Conservation (phyloP, 2,888 invertebrate species). For the Exocentrus adspersus region DNA sequence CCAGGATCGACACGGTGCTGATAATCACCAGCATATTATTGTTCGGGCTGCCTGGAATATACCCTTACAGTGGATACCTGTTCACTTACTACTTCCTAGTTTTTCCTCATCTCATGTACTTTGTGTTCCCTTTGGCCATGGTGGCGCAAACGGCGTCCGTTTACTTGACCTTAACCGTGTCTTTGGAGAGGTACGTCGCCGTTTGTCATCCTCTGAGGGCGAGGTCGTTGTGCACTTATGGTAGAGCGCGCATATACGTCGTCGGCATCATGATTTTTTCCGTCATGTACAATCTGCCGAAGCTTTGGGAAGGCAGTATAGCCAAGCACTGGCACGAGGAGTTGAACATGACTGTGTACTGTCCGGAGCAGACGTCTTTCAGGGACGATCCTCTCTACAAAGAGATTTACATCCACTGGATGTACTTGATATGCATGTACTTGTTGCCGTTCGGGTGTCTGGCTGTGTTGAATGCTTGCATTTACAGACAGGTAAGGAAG, state of each 20-base stretch:
- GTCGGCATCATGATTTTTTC: constrained; percentile 83
- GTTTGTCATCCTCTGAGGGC: constrained; percentile 91
- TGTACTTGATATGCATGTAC: constrained; percentile 94
- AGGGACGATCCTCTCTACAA: constrained; percentile 80
- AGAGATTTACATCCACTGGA: constrained; percentile 91
- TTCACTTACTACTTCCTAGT: constrained; percentile 82
- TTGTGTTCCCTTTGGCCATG: constrained; percentile 84
- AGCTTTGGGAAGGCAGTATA: constrained; percentile 75
- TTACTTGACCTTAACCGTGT: constrained; percentile 90
- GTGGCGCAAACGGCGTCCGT: constrained; percentile 94
- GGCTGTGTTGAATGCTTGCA: constrained; percentile 89
- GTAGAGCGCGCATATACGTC: constrained; percentile 86
- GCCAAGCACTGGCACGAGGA: constrained; percentile 61
- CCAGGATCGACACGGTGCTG: constrained; percentile 91
- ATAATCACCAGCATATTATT: constrained; percentile 86
- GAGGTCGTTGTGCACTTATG: constrained; percentile 89
- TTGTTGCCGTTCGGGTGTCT: constrained; percentile 90
- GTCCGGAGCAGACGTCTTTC: constrained; percentile 74
- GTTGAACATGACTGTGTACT: constrained; percentile 67
- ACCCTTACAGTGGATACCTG: constrained; percentile 81
- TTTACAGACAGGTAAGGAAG: constrained; percentile 80
- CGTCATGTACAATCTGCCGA: constrained; percentile 85
- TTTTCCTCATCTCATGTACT: constrained; percentile 83
- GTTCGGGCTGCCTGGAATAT: constrained; percentile 88
- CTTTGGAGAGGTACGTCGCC: constrained; percentile 93